phyloP scores from a whole-genome alignment of 2,797 vertebrate genomes.

The Bradypodion ventrale region DNA sequence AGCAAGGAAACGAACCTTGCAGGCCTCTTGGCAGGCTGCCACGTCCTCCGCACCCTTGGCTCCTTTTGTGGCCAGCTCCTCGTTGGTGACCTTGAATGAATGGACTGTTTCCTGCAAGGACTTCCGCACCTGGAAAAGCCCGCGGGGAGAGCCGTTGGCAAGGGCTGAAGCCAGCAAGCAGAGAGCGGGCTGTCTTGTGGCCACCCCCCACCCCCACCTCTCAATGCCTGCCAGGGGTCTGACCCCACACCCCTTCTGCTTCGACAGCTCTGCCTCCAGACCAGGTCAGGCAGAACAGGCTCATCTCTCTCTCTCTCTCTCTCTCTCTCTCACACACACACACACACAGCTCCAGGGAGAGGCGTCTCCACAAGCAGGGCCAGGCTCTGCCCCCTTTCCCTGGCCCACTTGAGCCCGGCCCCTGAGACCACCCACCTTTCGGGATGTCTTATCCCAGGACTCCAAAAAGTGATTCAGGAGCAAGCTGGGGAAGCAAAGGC shows the following conservation, averaged over 20 bases:
- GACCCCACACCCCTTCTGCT: too few species aligned
- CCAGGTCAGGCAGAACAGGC: too few species aligned
- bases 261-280: too few species aligned
- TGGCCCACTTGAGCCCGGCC: accelerated
- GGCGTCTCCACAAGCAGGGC: too few species aligned
- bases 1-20: constrained; percentile 81
- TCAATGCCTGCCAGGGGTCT: too few species aligned
- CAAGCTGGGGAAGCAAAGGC: constrained; percentile 74
- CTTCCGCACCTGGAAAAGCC: constrained; percentile 78
- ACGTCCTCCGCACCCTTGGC: constrained; percentile 67
- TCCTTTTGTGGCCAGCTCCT: constrained; percentile 80
- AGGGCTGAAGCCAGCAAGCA: too few species aligned
- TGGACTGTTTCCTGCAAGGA: constrained; percentile 88
- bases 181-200: too few species aligned
- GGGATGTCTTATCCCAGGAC: constrained; percentile 84
- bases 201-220: too few species aligned
- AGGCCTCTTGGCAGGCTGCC: constrained; percentile 79
- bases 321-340: too few species aligned
- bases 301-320: too few species aligned
- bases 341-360: too few species aligned
- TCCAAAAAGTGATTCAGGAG: constrained; percentile 86
- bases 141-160: background rate
- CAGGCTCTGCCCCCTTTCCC: too few species aligned
- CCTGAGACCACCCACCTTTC: constrained; percentile 78
- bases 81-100: constrained; percentile 90